Conservation (phyloP, 2,113 vertebrate species). For the Hymenochirus boettgeri region DNA sequence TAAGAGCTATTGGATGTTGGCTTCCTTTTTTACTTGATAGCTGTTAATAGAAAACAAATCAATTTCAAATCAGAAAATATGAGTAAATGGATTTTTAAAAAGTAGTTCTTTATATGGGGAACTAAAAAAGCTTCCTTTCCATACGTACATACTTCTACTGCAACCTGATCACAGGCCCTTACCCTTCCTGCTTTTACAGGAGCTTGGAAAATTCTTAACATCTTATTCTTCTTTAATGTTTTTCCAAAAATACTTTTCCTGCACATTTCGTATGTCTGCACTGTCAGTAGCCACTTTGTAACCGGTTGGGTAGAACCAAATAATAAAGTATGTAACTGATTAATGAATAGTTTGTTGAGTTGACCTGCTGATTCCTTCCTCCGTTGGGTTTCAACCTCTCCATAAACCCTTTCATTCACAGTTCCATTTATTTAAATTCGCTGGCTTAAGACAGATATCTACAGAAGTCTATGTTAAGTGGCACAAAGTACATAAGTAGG, state of each 20-base stretch:
- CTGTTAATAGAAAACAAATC: too few species aligned
- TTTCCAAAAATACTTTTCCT: conserved; percentile 9
- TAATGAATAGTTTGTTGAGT: conserved; percentile 15
- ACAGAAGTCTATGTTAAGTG: not conserved
- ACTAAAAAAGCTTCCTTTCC: not conserved
- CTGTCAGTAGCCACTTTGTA: conserved; percentile 18
- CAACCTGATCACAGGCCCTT: not conserved
- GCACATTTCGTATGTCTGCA: conserved; percentile 8
- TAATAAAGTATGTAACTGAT: conserved; percentile 10
- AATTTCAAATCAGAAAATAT: not conserved
- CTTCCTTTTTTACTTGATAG: too few species aligned
- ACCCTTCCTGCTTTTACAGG: conserved; percentile 5
- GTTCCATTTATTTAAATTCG: conserved; percentile 1
- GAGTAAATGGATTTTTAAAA: not conserved
- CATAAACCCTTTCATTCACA: not conserved
- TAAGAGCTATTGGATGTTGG: too few species aligned
- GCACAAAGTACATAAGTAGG: not conserved
- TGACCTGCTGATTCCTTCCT: not conserved
- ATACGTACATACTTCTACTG: not conserved
- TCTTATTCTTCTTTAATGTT: conserved; percentile 11
- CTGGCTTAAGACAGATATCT: not conserved
- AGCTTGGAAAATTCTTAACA: conserved; percentile 7
- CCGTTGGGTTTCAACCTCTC: not conserved
- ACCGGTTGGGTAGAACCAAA: conserved; percentile 2
- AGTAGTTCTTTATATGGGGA: not conserved